Conservation (phyloP, 2,888 invertebrate species). For the Ypsolopha scabrella region DNA sequence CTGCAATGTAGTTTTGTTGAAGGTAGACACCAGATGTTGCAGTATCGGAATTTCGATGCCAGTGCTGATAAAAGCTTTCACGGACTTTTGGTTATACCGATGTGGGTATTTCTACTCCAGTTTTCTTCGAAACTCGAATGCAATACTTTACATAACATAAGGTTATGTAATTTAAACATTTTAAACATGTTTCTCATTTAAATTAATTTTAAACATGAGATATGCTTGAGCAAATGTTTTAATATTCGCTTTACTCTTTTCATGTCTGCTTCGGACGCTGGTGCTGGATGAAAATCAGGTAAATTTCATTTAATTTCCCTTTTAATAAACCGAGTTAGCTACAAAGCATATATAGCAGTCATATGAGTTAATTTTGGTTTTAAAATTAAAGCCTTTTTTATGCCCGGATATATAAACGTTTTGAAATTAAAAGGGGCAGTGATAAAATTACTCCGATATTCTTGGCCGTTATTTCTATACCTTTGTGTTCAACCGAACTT, state of each 20-base stretch:
- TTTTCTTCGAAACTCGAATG: too few relatives aligned
- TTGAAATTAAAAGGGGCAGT: conserved; percentile 24
- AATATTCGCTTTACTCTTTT: conserved; percentile 13
- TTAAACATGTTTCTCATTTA: too few relatives aligned
- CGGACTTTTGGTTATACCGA: conserved; percentile 27
- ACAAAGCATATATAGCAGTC: too few relatives aligned
- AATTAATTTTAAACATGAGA: background rate
- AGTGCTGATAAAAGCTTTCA: conserved; percentile 54
- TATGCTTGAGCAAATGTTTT: background rate
- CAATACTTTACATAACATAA: too few relatives aligned
- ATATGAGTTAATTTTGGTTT: too few relatives aligned
- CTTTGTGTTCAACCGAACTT: conserved; percentile 39
- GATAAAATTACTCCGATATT: conserved; percentile 54
- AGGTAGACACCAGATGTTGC: conserved; percentile 58
- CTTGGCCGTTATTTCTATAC: conserved; percentile 30
- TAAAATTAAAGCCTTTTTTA: conserved; percentile 12
- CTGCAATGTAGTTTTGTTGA: conserved; percentile 49
- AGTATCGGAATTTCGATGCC: conserved; percentile 50
- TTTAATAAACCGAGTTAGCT: too few relatives aligned
- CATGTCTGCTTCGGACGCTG: conserved; percentile 17
- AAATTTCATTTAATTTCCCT: conserved; percentile 16
- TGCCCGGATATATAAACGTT: conserved; percentile 28
- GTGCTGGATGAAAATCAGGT: conserved; percentile 24
- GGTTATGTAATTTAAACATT: too few relatives aligned
- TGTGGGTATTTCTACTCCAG: too few relatives aligned